phyloP scores from a whole-genome alignment of 92 coral and sea anemone genomes.

The Diadumene lineata region DNA sequence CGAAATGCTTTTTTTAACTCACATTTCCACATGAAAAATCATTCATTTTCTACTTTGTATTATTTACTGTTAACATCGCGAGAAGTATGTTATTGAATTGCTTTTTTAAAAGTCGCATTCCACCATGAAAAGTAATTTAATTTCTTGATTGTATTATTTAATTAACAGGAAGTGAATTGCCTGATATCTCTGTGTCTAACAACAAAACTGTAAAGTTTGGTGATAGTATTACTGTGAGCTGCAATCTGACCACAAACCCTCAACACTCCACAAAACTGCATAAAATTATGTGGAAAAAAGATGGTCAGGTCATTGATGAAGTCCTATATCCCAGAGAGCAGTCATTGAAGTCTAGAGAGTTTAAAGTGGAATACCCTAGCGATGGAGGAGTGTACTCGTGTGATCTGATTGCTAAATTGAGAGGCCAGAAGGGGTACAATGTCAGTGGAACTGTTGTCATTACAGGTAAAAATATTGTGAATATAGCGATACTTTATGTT shows the following conservation, averaged over 20 bases:
- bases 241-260: slow-evolving; percentile 37
- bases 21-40: too few species aligned
- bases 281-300: slow-evolving; percentile 20
- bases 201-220: slow-evolving; percentile 40
- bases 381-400: slow-evolving; percentile 36
- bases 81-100: too few species aligned
- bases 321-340: slow-evolving; percentile 27
- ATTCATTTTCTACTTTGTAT: too few species aligned
- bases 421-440: slow-evolving; percentile 20
- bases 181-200: slow-evolving; percentile 37
- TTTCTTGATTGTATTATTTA: too few species aligned
- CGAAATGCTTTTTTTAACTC: too few species aligned
- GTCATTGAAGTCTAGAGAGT: slow-evolving; percentile 9
- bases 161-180: slow-evolving; percentile 51
- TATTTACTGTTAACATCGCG: too few species aligned
- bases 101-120: too few species aligned
- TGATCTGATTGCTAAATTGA: slow-evolving; percentile 23
- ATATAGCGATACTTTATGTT: too few species aligned
- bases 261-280: not conserved
- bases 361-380: slow-evolving; percentile 15
- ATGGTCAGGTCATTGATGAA: slow-evolving; percentile 24
- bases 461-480: slow-evolving; percentile 53
- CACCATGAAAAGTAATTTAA: too few species aligned
- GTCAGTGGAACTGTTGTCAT: slow-evolving; percentile 32
- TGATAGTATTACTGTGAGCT: slow-evolving; percentile 30